Conservation (phyloP, 2,888 invertebrate species). For the Leptinotarsa juncta region DNA sequence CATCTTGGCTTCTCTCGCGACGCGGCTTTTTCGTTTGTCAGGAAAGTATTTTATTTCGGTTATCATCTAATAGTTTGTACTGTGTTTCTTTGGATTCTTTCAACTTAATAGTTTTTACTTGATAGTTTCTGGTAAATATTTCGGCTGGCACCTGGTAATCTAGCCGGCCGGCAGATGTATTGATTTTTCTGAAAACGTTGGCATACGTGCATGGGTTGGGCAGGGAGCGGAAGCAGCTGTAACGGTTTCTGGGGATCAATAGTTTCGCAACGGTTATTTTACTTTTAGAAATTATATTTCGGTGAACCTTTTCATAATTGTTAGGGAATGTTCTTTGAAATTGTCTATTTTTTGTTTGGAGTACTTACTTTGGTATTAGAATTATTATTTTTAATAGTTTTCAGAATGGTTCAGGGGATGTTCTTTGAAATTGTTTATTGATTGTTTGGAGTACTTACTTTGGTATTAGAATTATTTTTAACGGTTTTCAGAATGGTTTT, state of each 20-base stretch:
- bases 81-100: too few relatives aligned
- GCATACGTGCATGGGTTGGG: conserved; percentile 33
- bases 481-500: conserved; percentile 43
- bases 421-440: too few relatives aligned
- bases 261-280: background rate
- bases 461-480: background rate
- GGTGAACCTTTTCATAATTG: background rate
- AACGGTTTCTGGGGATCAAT: conserved; percentile 45
- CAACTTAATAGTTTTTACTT: too few relatives aligned
- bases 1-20: conserved; percentile 31
- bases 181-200: conserved; percentile 53
- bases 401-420: conserved; percentile 30
- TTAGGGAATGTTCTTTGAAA: too few relatives aligned
- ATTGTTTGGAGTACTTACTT: too few relatives aligned
- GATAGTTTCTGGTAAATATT: background rate
- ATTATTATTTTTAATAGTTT: conserved; percentile 36
- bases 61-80: too few relatives aligned
- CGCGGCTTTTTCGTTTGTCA: background rate
- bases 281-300: background rate
- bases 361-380: too few relatives aligned
- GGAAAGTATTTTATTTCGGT: too few relatives aligned
- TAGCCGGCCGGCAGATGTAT: conserved; percentile 47
- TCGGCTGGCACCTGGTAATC: background rate
- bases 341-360: too few relatives aligned
- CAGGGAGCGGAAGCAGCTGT: conserved; percentile 26